These are phyloP conservation scores for Athalia rosae DNA, from an alignment of 2,888 invertebrate genomes.

Conservation along the genomic window DNA sequence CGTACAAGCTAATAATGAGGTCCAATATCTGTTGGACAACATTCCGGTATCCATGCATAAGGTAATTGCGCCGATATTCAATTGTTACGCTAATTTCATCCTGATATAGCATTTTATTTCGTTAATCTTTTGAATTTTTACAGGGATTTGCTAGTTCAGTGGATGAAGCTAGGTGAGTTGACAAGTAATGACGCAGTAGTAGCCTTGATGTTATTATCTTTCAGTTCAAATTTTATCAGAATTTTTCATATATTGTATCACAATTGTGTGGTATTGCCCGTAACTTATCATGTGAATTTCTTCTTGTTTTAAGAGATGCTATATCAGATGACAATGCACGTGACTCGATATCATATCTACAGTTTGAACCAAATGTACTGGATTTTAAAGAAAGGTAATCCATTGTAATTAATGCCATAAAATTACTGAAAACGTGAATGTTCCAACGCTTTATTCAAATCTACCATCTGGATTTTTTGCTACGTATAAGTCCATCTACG, in stretches of 20 bases:
- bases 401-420: neutral
- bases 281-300: slow-evolving; percentile 14
- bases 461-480: too few species aligned
- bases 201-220: neutral
- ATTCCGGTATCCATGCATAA: slow-evolving; percentile 76
- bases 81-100: slow-evolving; percentile 44
- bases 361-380: slow-evolving; percentile 81
- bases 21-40: slow-evolving; percentile 82
- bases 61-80: slow-evolving; percentile 63
- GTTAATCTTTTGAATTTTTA: slow-evolving; percentile 53
- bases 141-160: slow-evolving; percentile 69
- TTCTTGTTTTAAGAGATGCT: slow-evolving; percentile 59
- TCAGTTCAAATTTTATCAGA: neutral
- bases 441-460: neutral
- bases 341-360: slow-evolving; percentile 73
- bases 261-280: neutral
- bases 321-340: slow-evolving; percentile 63
- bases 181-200: neutral
- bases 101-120: slow-evolving; percentile 39
- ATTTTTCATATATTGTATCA: neutral
- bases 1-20: slow-evolving; percentile 82
- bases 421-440: neutral
- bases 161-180: slow-evolving; percentile 68
- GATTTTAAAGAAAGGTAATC: slow-evolving; percentile 82
- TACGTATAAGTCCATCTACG: slow-evolving; percentile 23